A percentile compares a stretch with the other conserved stretches of the same genome.
These are phyloP conservation scores for Spodoptera littoralis DNA, from an alignment of 2,888 invertebrate species.

Conservation along the genomic window DNA sequence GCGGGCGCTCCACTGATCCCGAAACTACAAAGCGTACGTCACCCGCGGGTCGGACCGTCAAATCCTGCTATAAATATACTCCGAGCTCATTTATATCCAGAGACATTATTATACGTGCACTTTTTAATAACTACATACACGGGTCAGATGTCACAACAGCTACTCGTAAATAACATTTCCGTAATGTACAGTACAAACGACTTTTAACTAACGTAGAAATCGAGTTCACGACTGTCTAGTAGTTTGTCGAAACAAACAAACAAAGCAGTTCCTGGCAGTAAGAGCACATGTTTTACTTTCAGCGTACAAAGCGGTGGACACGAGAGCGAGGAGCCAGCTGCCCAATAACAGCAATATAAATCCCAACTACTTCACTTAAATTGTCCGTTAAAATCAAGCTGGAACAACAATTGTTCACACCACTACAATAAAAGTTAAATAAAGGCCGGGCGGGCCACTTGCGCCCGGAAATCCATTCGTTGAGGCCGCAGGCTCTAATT, in stretches of 20 bases:
- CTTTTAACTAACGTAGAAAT: too few species aligned
- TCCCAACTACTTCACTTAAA: slow-evolving; percentile 52
- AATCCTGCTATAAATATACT: slow-evolving; percentile 50
- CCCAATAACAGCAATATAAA: slow-evolving; percentile 50
- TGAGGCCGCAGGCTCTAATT: slow-evolving; percentile 73
- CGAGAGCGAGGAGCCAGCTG: slow-evolving; percentile 6
- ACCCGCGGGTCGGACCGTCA: slow-evolving; percentile 36
- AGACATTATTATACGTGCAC: slow-evolving; percentile 18
- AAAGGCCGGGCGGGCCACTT: slow-evolving; percentile 62
- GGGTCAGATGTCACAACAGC: neutral
- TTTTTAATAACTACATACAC: slow-evolving; percentile 10
- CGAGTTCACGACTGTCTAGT: too few species aligned
- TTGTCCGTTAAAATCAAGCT: slow-evolving; percentile 56
- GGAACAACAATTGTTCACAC: slow-evolving; percentile 54
- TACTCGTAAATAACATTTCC: too few species aligned
- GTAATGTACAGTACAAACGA: too few species aligned
- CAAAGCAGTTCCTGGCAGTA: slow-evolving; percentile 1
- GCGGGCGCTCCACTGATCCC: slow-evolving; percentile 1
- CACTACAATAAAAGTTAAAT: slow-evolving; percentile 72
- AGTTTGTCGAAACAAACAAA: slow-evolving; percentile 9
- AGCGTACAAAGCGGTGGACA: slow-evolving; percentile 8
- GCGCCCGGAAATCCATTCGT: slow-evolving; percentile 73
- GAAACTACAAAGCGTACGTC: slow-evolving; percentile 39
- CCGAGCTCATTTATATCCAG: slow-evolving; percentile 36
- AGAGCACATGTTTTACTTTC: slow-evolving; percentile 31